A percentile compares a stretch with the other conserved stretches of the same genome.
Evolutionary conservation across 35 echinoderm and acorn worm genomes (phyloP).

Genomic region (Strongylocentrotus purpuratus): DNA sequence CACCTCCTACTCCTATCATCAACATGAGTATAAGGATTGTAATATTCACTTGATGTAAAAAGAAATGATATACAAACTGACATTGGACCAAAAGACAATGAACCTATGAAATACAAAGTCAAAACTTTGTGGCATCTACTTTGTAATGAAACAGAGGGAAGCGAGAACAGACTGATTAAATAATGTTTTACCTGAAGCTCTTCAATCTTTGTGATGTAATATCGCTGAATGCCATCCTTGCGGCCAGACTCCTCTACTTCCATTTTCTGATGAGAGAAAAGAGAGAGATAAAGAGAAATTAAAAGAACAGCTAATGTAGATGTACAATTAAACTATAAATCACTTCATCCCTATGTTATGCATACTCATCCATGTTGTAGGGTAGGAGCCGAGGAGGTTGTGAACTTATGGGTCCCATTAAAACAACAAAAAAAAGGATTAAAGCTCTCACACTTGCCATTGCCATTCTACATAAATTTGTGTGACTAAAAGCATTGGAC

Average conservation of each 20-base stretch:
- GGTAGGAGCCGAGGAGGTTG: no score
- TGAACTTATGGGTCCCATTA: no score
- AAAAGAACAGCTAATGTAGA: background rate
- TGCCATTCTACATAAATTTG: no score
- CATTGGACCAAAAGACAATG: background rate
- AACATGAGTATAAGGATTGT: background rate
- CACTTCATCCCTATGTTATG: no score
- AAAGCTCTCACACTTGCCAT: no score
- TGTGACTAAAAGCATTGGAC: no score
- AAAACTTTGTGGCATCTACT: background rate
- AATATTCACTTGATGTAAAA: background rate
- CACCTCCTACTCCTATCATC: no score
- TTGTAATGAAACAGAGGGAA: background rate
- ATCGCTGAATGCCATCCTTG: constrained; percentile 84
- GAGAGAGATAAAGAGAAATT: background rate
- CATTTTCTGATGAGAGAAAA: constrained; percentile 73
- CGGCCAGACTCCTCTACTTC: constrained; percentile 76
- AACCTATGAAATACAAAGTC: background rate
- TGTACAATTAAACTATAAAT: no score
- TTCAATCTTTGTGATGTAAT: constrained; percentile 96
- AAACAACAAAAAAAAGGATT: no score
- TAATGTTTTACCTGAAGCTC: constrained; percentile 83
- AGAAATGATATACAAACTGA: background rate
- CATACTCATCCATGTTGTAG: no score
- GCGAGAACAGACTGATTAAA: background rate